A percentile compares a stretch with the other conserved stretches of the same genome.
Evolutionary conservation across 1,140 invertebrate species (phyloP).

Genomic region (Eurosta solidaginis): DNA sequence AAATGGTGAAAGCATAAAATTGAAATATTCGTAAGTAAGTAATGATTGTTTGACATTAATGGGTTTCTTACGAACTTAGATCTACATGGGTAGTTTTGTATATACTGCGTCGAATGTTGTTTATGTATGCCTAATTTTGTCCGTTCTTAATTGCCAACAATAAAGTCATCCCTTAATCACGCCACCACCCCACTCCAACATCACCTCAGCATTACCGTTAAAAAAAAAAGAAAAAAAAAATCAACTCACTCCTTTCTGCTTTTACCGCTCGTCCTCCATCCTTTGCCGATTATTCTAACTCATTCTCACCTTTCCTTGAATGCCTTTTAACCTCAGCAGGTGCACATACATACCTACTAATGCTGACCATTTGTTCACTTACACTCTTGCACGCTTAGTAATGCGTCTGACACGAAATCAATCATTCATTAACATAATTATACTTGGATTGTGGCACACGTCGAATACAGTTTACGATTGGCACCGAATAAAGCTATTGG

Average conservation of each 20-base stretch:
- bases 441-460: neutral
- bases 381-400: neutral
- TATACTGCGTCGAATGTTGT: too few relatives aligned
- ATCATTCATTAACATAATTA: slow-evolving; percentile 24
- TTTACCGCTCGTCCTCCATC: too few relatives aligned
- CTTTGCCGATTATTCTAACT: neutral
- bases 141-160: too few relatives aligned
- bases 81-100: neutral
- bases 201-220: too few relatives aligned
- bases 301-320: neutral
- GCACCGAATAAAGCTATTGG: neutral
- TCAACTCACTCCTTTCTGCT: too few relatives aligned
- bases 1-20: neutral
- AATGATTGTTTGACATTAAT: slow-evolving; percentile 6
- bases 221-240: too few relatives aligned
- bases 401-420: neutral
- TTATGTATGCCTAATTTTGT: too few relatives aligned
- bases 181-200: too few relatives aligned
- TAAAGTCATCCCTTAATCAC: too few relatives aligned
- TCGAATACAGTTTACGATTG: neutral
- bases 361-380: neutral
- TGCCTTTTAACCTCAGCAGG: neutral
- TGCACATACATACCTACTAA: neutral
- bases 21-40: neutral
- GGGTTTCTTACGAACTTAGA: neutral